phyloP scores from a whole-genome alignment of 2,888 invertebrate species.

The Chalcis sispes region DNA sequence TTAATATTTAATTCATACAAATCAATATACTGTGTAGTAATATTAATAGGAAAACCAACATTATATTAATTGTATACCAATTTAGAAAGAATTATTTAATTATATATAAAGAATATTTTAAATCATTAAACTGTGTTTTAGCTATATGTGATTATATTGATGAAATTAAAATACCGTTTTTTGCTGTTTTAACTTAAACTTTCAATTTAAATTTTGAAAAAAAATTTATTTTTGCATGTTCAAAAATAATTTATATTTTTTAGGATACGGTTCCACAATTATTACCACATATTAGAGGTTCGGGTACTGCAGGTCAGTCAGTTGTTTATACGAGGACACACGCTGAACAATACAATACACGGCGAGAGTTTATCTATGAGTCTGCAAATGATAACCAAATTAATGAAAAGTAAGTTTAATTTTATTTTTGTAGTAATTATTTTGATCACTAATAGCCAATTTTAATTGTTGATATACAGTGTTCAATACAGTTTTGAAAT shows the following conservation, averaged over 20 bases:
- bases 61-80: not conserved
- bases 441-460: not conserved
- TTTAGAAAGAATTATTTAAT: not conserved
- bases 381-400: conserved; percentile 54
- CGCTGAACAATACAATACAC: conserved; percentile 64
- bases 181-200: too few relatives aligned
- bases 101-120: too few relatives aligned
- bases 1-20: too few relatives aligned
- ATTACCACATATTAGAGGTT: conserved; percentile 55
- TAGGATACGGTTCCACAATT: conserved; percentile 62
- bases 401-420: conserved; percentile 51
- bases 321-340: conserved; percentile 65
- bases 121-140: too few relatives aligned
- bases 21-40: too few relatives aligned
- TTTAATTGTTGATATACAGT: too few relatives aligned
- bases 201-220: too few relatives aligned
- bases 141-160: too few relatives aligned
- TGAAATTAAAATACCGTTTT: too few relatives aligned
- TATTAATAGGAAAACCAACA: too few relatives aligned
- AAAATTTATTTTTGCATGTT: too few relatives aligned
- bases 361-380: conserved; percentile 63
- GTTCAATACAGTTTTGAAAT: too few relatives aligned
- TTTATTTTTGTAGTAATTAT: conserved; percentile 9
- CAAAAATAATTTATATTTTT: conserved; percentile 25
- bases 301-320: conserved; percentile 59